phyloP scores from a whole-genome alignment of 2,113 vertebrate species.

The Pimephales promelas region DNA sequence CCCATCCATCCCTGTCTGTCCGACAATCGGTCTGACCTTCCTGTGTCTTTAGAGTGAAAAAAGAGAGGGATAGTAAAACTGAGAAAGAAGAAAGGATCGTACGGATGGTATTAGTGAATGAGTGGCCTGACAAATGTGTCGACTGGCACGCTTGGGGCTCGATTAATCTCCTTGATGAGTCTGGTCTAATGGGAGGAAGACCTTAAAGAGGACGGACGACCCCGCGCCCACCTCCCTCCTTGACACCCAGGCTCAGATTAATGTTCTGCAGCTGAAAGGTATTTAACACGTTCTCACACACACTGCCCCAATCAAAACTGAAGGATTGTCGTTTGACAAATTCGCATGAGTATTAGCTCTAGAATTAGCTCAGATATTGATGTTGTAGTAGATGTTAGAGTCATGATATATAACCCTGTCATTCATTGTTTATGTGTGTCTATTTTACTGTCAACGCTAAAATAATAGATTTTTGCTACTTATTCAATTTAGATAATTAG shows the following conservation, averaged over 20 bases:
- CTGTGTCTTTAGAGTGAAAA: slow-evolving; percentile 32
- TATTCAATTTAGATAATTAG: not conserved
- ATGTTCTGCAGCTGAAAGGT: slow-evolving; percentile 67
- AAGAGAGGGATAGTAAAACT: slow-evolving; percentile 32
- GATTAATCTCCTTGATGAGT: slow-evolving; percentile 69
- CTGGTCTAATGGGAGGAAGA: slow-evolving; percentile 66
- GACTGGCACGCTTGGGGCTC: slow-evolving; percentile 60
- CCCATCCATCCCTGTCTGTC: not conserved
- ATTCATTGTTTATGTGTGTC: not conserved
- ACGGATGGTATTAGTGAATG: slow-evolving; percentile 63
- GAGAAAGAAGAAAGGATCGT: slow-evolving; percentile 49
- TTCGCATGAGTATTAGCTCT: not conserved
- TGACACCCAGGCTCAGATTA: slow-evolving; percentile 59
- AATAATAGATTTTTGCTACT: not conserved
- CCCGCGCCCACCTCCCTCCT: slow-evolving; percentile 60
- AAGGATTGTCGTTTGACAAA: not conserved
- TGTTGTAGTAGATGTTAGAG: not conserved
- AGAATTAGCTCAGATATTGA: not conserved
- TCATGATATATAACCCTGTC: not conserved
- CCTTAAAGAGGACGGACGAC: slow-evolving; percentile 62
- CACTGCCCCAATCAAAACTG: not conserved
- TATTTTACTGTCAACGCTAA: not conserved
- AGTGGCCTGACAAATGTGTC: slow-evolving; percentile 68
- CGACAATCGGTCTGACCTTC: slow-evolving; percentile 30
- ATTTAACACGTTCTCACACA: not conserved